Evolutionary conservation across 1,140 invertebrate species (phyloP).

Genomic region (Anthonomus grandis): DNA sequence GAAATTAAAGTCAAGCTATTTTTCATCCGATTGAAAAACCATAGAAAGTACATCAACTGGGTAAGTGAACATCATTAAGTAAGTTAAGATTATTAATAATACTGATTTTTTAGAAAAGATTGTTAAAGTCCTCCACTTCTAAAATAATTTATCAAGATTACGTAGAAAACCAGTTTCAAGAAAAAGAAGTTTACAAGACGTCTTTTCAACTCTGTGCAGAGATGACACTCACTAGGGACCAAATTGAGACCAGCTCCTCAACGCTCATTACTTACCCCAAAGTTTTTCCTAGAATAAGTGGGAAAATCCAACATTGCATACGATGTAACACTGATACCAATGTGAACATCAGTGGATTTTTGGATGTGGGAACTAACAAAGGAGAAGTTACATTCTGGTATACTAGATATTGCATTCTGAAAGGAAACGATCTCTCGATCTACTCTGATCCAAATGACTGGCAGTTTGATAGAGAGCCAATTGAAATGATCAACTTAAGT

Average conservation of each 20-base stretch:
- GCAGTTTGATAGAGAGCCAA: constrained; percentile 9
- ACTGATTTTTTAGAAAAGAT: neutral
- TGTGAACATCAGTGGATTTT: constrained; percentile 15
- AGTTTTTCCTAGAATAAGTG: constrained; percentile 13
- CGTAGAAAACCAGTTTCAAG: constrained; percentile 12
- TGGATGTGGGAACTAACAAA: constrained; percentile 14
- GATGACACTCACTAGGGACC: constrained; percentile 6
- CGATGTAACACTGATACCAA: constrained; percentile 5
- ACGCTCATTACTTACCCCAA: neutral
- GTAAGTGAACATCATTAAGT: constrained; percentile 5
- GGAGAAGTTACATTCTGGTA: constrained; percentile 19
- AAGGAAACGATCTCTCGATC: constrained; percentile 8
- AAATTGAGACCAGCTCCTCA: constrained; percentile 2
- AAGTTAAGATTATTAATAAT: neutral
- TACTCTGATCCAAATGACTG: constrained; percentile 24
- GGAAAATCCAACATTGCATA: constrained; percentile 1
- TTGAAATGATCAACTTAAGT: constrained; percentile 14
- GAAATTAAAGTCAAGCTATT: constrained; percentile 23
- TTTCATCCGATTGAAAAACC: constrained; percentile 11
- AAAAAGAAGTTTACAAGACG: constrained; percentile 14
- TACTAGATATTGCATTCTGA: constrained; percentile 22
- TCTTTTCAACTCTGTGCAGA: constrained; percentile 24
- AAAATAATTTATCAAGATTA: constrained; percentile 22
- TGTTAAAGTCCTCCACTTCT: constrained; percentile 9
- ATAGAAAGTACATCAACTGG: constrained; percentile 10